Evolutionary conservation across 2,113 vertebrate genomes (phyloP).

Genomic region (Meriones unguiculatus): DNA sequence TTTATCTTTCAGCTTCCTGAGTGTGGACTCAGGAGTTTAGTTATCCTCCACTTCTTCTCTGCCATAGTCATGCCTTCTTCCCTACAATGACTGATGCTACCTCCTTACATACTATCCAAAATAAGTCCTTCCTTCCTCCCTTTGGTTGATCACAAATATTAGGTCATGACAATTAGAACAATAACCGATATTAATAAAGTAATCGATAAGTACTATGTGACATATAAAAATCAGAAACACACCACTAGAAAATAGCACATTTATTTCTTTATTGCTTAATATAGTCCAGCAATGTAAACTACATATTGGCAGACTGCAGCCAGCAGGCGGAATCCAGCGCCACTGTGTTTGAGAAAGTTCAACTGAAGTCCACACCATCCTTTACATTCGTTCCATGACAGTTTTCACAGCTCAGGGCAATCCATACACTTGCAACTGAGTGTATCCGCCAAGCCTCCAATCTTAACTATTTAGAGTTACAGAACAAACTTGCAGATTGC

Average conservation of each 20-base stretch:
- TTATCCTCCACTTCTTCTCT: not conserved
- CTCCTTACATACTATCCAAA: not conserved
- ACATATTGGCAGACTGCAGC: not conserved
- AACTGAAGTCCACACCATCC: fast-evolving
- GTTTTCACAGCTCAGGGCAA: not conserved
- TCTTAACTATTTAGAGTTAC: not conserved
- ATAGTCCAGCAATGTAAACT: too few species aligned
- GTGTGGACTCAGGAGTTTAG: too few species aligned
- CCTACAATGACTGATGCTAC: not conserved
- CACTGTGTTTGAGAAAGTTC: not conserved
- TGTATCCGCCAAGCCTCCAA: not conserved
- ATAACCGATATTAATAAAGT: not conserved
- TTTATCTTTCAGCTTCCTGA: not conserved
- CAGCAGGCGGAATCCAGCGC: fast-evolving
- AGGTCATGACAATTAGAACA: too few species aligned
- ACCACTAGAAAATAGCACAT: not conserved
- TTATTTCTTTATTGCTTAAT: not conserved
- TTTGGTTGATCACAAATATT: not conserved
- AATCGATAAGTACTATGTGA: not conserved
- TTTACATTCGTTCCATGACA: not conserved
- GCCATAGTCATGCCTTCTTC: not conserved
- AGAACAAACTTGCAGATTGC: not conserved
- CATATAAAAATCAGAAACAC: not conserved
- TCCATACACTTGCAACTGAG: too few species aligned
- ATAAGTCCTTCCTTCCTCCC: not conserved